Base-by-base conservation (phyloP, 2,888 invertebrate species). In the Eristalis intricaria region DNA sequence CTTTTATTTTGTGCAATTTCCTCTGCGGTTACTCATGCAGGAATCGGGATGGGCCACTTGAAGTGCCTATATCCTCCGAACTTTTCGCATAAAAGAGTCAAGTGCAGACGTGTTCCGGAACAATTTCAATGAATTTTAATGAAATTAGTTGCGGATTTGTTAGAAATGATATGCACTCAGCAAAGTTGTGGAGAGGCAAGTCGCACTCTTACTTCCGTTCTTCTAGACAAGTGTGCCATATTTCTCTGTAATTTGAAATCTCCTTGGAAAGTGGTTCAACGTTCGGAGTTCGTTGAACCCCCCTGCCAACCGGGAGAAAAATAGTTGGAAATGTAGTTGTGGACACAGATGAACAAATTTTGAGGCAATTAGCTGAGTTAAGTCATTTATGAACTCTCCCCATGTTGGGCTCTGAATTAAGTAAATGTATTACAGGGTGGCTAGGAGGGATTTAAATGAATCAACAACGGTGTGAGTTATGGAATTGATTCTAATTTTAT, bases 1-100 rank as follows among this genome's bases (percentile, higher is more conserved):
- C 23, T 56, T 75, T 75, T 60, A 76, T 76, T 68, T 40, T 3
- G 23, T 76, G 60, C 32, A 43, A 76, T 61, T 76, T 60, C 40
- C 76, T 68, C 11, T 76, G 66, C 43, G 58, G 66, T 43, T 43
- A 15, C 43, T 50, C 19, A 19, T 50, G 50, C 50, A 19, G 50
- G n/a, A 5, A n/a, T 50, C 50, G 19, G 50, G 43, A 43, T 19
- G 19, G 50, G 19, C 19, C 50, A 8, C 19, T 50, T 8, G 19
- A 19, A 50, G 8, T 50, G 50, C 50, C 50, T 50, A 50, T 19
- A 19, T 8, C 19, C 19, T 19, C 19, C 50, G 38, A 38, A 38
- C 38, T 38, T 38, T 38, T 38, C 38, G 13, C 13, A 38, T 19
- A 19, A 19, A 19, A 19, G 19, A 19, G 50, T 50, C 50, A 50